Conservation (phyloP, 2,888 invertebrate species). For the Sarcophaga rosellei region DNA sequence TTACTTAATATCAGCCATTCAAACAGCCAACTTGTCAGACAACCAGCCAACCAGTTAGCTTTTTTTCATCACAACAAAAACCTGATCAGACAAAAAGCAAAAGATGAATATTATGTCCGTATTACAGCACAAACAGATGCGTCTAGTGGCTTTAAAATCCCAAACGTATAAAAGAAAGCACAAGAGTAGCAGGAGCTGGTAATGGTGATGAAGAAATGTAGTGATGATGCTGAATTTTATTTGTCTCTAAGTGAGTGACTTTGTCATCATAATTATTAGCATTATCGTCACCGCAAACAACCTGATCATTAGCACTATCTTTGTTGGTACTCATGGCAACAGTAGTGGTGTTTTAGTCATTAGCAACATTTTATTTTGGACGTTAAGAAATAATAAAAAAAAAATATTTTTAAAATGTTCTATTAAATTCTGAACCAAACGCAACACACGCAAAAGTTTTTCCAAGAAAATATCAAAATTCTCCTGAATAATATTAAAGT, state of each 20-base stretch:
- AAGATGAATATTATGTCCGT: not conserved
- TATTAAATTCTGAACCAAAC: no score
- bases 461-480: no score
- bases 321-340: no score
- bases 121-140: constrained; percentile 11
- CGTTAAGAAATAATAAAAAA: no score
- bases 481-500: no score
- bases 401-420: no score
- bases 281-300: constrained; percentile 20
- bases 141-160: constrained; percentile 37
- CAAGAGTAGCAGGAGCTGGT: not conserved
- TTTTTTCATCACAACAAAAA: constrained; percentile 10
- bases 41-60: not conserved
- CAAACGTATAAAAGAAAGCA: constrained; percentile 11
- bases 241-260: constrained; percentile 6
- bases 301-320: constrained; percentile 27
- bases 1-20: constrained; percentile 57
- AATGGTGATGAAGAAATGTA: not conserved
- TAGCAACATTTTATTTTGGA: no score
- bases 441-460: no score
- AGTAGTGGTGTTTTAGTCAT: no score
- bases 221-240: not conserved
- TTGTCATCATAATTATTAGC: constrained; percentile 43
- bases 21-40: not conserved
- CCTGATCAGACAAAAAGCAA: not conserved